phyloP scores from a whole-genome alignment of 2,888 invertebrate genomes.

The Chrysina gloriosa region DNA sequence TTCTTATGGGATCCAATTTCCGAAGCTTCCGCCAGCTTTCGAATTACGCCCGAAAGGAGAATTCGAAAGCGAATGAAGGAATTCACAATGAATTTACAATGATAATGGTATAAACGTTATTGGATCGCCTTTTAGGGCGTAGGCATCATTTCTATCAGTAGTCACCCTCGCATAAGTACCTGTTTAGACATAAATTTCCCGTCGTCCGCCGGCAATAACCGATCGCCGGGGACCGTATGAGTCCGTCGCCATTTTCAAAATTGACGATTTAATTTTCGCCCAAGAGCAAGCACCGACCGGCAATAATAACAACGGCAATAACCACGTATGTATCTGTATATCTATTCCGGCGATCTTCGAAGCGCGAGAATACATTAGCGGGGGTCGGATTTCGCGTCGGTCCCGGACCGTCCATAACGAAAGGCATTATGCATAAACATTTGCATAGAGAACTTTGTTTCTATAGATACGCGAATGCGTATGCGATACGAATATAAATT shows the following conservation, averaged over 20 bases:
- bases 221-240: background rate
- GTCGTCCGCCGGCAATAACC: conserved; percentile 4
- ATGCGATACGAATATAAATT: conserved; percentile 55
- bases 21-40: no score
- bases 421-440: conserved; percentile 46
- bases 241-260: conserved; percentile 9
- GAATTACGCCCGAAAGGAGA: no score
- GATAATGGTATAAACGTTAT: no score
- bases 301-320: conserved; percentile 24
- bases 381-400: conserved; percentile 23
- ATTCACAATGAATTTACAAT: no score
- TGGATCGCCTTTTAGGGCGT: no score
- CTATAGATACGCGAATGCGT: conserved; percentile 39
- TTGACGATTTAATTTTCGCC: conserved; percentile 30
- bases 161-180: conserved; percentile 12
- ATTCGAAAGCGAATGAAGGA: no score
- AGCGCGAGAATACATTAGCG: conserved; percentile 25
- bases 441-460: conserved; percentile 56
- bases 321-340: background rate
- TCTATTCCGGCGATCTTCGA: conserved; percentile 30
- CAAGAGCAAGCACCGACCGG: conserved; percentile 19
- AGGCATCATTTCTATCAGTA: no score
- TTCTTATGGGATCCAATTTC: no score
- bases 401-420: conserved; percentile 35
- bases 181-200: conserved; percentile 9